Conservation (phyloP, 2,888 invertebrate species). For the Molanna angustata region DNA sequence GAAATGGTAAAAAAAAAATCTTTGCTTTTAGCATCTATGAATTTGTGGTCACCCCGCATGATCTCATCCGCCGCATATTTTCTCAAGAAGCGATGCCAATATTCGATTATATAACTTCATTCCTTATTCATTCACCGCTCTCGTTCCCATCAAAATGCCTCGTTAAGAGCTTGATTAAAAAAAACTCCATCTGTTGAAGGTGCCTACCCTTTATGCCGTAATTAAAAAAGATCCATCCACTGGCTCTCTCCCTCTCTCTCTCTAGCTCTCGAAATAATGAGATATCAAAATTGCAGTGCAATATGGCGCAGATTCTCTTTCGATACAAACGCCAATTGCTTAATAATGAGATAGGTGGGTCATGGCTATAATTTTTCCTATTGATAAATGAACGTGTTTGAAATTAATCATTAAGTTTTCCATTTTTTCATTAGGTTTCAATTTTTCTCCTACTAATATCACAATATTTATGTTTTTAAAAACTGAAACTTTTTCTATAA, state of each 20-base stretch:
- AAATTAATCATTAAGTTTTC: too few relatives aligned
- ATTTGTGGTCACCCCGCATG: too few relatives aligned
- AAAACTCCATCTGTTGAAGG: constrained; percentile 17
- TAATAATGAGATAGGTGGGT: constrained; percentile 5
- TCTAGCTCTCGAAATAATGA: constrained; percentile 4
- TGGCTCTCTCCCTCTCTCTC: neutral
- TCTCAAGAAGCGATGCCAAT: neutral
- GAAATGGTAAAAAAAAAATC: too few relatives aligned
- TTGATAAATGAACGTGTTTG: too few relatives aligned
- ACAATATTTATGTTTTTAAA: too few relatives aligned
- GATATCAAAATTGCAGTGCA: constrained; percentile 20
- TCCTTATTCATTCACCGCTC: constrained; percentile 16
- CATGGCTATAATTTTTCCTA: too few relatives aligned
- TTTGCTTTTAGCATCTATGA: too few relatives aligned
- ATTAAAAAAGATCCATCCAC: constrained; percentile 24
- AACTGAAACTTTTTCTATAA: too few relatives aligned
- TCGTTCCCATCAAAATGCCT: constrained; percentile 26
- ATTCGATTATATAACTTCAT: neutral
- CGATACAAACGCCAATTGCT: constrained; percentile 10
- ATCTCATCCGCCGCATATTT: neutral
- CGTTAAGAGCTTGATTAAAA: constrained; percentile 30
- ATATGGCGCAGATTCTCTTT: constrained; percentile 16
- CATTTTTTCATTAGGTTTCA: too few relatives aligned
- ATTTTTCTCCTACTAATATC: too few relatives aligned
- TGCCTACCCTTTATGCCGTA: constrained; percentile 21